Percentiles rank a stretch among this genome's conserved stretches.
phyloP scores from a whole-genome alignment of 2,113 vertebrate species.

The Bos indicus region DNA sequence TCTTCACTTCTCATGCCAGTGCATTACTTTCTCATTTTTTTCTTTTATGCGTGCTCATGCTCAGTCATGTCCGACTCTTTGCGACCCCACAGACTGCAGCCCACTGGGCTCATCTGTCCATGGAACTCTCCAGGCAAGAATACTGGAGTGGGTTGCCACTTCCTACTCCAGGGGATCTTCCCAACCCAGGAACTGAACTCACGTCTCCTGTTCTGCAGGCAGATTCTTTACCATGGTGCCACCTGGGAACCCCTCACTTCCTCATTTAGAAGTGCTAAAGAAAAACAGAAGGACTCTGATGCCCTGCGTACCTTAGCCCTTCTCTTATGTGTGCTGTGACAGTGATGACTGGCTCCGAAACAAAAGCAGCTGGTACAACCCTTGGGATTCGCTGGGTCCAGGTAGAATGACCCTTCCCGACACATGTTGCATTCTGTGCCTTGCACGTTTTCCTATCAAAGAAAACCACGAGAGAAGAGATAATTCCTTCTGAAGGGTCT shows the following conservation, averaged over 20 bases:
- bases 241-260: background rate
- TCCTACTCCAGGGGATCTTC: background rate
- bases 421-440: slow-evolving; percentile 87
- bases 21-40: background rate
- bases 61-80: background rate
- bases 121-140: background rate
- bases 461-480: background rate
- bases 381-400: slow-evolving; percentile 85
- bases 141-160: background rate
- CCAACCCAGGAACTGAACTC: background rate
- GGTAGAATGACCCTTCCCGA: slow-evolving; percentile 86
- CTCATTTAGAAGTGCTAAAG: background rate
- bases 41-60: background rate
- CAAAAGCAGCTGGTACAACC: slow-evolving; percentile 95
- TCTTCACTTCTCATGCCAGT: background rate
- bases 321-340: slow-evolving; percentile 85
- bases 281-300: background rate
- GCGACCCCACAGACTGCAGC: background rate
- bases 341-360: slow-evolving; percentile 86
- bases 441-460: slow-evolving; percentile 87
- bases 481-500: background rate
- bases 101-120: background rate
- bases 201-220: background rate
- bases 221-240: background rate
- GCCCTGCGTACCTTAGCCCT: slow-evolving; percentile 85